Base-by-base conservation (phyloP, 1,140 invertebrate species). In the Ceratina australensis region DNA sequence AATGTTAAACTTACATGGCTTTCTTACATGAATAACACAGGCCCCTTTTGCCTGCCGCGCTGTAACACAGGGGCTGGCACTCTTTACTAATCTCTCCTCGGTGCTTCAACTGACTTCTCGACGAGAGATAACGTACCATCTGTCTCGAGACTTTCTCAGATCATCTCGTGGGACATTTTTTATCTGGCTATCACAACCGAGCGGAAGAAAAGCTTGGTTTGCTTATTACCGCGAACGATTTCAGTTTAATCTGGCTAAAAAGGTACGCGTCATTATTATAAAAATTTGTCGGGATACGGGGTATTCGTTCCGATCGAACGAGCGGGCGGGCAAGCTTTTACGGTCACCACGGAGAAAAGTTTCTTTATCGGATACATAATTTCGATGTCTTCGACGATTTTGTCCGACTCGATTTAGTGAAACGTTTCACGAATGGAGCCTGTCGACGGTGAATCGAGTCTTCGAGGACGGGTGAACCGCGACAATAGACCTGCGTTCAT, bases 401-500 rank as follows among this genome's bases (percentile, higher is more conserved):
- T 42, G n/a, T 47, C 22, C 63, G 52, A 66, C 22, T 22, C 72
- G 57, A 66, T 75, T 75, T 67, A 33, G 54, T 56, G 42, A 66
- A 75, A 75, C 60, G 72, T 49, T 67, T 22, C 64, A n/a, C 64
- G 72, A 33, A 49, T 13, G 50, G 26, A 67, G 50, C 54, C 42
- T 18, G 28, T 42, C 33, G 42, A n/a, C 54, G 72, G 33, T 59
- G 72, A 80, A 71, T 57, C 71, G 66, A 49, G 66, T 77, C 67
- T 26, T 42, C 71, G 24, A 68, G 68, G 78, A 20, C 72, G 81
- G 80, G 60, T 50, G 71, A 85, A 76, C 79, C 72, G n/a, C 67
- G 57, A 85, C 79, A 84, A 85, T 79, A 72, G 71, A 54, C 63
- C 10, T 56, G 57, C 57, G 59, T 79, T 85, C 66, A 28, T 75